A percentile compares a stretch with the other conserved stretches of the same genome.
Evolutionary conservation across 2,888 invertebrate genomes (phyloP).

Genomic region (Campoplex nolae): DNA sequence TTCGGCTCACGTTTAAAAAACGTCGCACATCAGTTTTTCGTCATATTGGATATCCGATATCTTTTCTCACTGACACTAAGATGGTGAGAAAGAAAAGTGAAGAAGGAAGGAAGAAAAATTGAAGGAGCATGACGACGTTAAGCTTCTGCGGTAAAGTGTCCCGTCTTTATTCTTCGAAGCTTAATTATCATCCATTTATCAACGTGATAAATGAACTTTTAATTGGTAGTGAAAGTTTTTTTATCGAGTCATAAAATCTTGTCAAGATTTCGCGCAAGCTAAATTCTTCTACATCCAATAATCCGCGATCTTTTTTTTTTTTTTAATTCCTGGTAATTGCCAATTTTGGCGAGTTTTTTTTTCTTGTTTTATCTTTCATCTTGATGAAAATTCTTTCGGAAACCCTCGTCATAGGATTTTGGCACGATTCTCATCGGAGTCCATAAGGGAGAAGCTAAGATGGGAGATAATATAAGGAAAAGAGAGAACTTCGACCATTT

Average conservation of each 20-base stretch:
- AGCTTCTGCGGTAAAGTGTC: conserved; percentile 19
- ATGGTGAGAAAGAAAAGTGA: conserved; percentile 11
- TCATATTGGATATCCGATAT: conserved; percentile 3
- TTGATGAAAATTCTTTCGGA: not conserved
- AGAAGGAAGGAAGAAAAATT: conserved; percentile 3
- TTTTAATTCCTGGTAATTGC: conserved; percentile 2
- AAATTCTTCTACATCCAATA: conserved; percentile 4
- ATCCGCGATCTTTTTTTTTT: not conserved
- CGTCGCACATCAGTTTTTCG: not conserved
- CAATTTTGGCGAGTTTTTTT: not conserved
- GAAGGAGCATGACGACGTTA: conserved; percentile 39
- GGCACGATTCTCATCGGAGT: conserved; percentile 21
- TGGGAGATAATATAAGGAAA: conserved; percentile 19
- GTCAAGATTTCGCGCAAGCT: not conserved
- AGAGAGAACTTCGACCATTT: conserved; percentile 47
- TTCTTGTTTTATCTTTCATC: not conserved
- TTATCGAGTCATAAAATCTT: conserved; percentile 26
- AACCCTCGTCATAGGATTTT: conserved; percentile 10
- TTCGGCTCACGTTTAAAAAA: not conserved
- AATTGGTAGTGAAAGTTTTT: conserved; percentile 40
- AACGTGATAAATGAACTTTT: conserved; percentile 56
- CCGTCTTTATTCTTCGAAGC: conserved; percentile 26
- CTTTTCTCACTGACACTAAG: not conserved
- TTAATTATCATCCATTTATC: conserved; percentile 53
- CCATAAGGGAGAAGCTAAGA: not conserved